These are phyloP conservation scores for Crax fasciolata DNA, from an alignment of 2,797 vertebrate species.

Conservation along the genomic window DNA sequence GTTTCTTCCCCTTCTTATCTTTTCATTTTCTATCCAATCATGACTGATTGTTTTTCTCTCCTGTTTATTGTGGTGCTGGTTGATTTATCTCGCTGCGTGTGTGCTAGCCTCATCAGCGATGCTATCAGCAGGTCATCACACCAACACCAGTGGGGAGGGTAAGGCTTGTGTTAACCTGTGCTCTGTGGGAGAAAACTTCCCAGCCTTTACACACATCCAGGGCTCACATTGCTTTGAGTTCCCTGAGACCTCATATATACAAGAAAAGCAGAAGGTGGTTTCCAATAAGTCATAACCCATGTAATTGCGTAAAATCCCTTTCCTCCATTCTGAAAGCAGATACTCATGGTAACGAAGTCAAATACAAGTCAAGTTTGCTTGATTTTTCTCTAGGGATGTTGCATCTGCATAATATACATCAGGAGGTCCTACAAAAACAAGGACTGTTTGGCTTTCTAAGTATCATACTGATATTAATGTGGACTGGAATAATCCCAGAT, in stretches of 20 bases:
- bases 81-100: neutral
- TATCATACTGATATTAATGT: neutral
- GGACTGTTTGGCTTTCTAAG: neutral
- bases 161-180: neutral
- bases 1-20: neutral
- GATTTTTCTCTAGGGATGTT: neutral
- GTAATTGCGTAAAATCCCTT: neutral
- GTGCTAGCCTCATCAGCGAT: neutral
- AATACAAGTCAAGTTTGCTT: neutral
- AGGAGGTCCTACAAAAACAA: neutral
- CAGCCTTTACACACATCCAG: neutral
- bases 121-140: neutral
- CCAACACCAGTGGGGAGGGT: neutral
- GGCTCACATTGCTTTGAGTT: neutral
- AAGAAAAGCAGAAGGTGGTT: neutral
- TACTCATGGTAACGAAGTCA: neutral
- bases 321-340: neutral
- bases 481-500: constrained; percentile 8
- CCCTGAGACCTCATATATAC: neutral
- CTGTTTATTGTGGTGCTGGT: neutral
- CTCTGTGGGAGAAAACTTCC: neutral
- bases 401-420: neutral
- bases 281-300: neutral
- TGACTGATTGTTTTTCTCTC: neutral
- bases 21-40: neutral